A percentile compares a stretch with the other conserved stretches of the same genome.
These are phyloP conservation scores for Drosophila persimilis DNA, from an alignment of 1,140 invertebrate species.

Conservation along the genomic window DNA sequence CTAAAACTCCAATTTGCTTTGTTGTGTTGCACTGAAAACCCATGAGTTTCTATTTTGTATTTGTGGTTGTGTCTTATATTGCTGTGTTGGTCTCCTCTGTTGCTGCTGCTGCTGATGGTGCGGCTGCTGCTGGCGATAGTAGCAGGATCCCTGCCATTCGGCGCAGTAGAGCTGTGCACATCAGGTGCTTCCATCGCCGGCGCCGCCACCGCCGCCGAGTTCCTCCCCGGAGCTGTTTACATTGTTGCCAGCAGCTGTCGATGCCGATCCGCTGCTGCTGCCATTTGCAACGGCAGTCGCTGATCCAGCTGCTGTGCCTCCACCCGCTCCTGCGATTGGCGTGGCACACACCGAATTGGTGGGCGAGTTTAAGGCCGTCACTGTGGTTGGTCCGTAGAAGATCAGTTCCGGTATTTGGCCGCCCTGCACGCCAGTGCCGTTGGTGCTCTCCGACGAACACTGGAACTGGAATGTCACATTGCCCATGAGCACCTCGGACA, in stretches of 20 bases:
- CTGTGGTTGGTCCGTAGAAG: constrained; percentile 91
- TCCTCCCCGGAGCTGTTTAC: constrained; percentile 55
- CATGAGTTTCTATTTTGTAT: constrained; percentile 75
- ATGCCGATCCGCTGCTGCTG: not conserved
- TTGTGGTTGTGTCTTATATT: constrained; percentile 44
- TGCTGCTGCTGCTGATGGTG: constrained; percentile 54
- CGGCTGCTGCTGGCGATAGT: constrained; percentile 61
- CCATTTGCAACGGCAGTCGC: constrained; percentile 2
- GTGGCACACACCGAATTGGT: constrained; percentile 72
- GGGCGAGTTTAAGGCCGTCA: constrained; percentile 68
- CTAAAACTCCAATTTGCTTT: constrained; percentile 72
- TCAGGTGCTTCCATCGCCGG: constrained; percentile 63
- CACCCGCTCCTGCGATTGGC: constrained; percentile 53
- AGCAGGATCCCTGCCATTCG: constrained; percentile 66
- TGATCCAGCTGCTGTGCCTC: constrained; percentile 6
- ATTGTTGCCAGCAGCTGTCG: constrained; percentile 28
- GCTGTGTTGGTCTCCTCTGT: constrained; percentile 57
- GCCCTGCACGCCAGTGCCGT: constrained; percentile 96
- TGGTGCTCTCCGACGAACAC: constrained; percentile 96
- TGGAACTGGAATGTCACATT: constrained; percentile 97
- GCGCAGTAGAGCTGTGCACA: constrained; percentile 71
- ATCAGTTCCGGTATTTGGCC: constrained; percentile 97
- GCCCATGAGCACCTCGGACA: constrained; percentile 94
- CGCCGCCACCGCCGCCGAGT: constrained; percentile 38
- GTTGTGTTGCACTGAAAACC: constrained; percentile 71